A percentile compares a stretch with the other conserved stretches of the same genome.
Conservation (phyloP, 1,140 invertebrate genomes). For the Hypothenemus hampei region DNA sequence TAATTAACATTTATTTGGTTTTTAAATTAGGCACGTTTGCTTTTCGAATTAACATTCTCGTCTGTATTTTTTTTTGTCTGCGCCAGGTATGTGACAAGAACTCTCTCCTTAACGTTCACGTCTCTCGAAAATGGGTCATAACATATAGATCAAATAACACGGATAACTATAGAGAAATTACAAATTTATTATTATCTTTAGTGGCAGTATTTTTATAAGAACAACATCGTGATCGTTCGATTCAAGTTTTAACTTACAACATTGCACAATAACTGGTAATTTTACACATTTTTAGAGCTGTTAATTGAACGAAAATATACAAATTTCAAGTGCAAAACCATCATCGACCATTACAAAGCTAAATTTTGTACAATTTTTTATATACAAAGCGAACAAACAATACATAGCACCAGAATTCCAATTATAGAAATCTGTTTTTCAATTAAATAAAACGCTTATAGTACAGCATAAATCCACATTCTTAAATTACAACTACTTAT, state of each 20-base stretch:
- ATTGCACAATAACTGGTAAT: background rate
- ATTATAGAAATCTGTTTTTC: conserved; percentile 6
- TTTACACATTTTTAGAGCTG: background rate
- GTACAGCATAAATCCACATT: background rate
- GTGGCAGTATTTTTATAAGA: conserved; percentile 31
- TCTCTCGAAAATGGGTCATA: no score
- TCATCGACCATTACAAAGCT: no score
- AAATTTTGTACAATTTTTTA: no score
- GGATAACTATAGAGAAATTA: conserved; percentile 21
- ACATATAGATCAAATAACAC: background rate
- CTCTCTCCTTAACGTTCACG: no score
- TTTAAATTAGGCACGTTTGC: no score
- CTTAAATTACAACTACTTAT: background rate
- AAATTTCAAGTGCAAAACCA: background rate
- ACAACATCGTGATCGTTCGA: conserved; percentile 32
- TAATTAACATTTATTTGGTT: no score
- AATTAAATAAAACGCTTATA: no score
- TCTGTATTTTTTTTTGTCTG: no score
- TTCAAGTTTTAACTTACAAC: background rate
- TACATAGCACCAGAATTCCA: no score
- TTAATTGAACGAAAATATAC: background rate
- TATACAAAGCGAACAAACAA: no score
- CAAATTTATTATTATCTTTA: conserved; percentile 34
- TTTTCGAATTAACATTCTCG: no score
- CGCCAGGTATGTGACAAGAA: no score